These are phyloP conservation scores for Heterodera schachtii DNA, from an alignment of 1,140 invertebrate species.

Conservation along the genomic window DNA sequence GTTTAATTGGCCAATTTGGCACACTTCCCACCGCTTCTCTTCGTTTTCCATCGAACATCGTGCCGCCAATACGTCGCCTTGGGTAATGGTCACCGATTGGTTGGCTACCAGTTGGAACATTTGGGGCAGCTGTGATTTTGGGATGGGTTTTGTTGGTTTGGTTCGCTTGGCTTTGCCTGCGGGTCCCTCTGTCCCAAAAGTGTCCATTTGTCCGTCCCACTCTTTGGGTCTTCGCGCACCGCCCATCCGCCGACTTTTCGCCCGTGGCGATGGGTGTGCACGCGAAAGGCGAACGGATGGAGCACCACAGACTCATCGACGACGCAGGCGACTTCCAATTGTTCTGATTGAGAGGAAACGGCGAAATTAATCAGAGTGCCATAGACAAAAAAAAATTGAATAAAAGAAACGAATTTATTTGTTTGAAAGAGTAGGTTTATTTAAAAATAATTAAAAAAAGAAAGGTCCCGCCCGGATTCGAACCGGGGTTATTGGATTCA, in stretches of 20 bases:
- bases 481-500: conserved; percentile 28
- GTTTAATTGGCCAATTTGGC: background rate
- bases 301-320: conserved; percentile 80
- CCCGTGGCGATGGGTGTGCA: conserved; percentile 80
- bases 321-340: conserved; percentile 84
- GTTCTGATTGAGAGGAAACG: conserved; percentile 69
- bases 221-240: conserved; percentile 46
- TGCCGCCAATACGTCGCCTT: conserved; percentile 75
- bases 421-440: background rate
- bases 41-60: conserved; percentile 85
- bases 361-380: background rate
- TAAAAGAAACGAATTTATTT: background rate
- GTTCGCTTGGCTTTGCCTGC: conserved; percentile 39
- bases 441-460: background rate
- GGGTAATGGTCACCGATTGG: conserved; percentile 67
- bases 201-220: conserved; percentile 39
- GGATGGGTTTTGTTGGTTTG: background rate
- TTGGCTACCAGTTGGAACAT: conserved; percentile 90
- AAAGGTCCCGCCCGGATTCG: conserved; percentile 22
- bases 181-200: conserved; percentile 88
- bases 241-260: conserved; percentile 56
- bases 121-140: conserved; percentile 73
- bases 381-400: background rate
- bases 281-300: conserved; percentile 90
- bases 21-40: conserved; percentile 70